Evolutionary conservation across 2,113 vertebrate species (phyloP).

Genomic region (Takifugu bimaculatus): DNA sequence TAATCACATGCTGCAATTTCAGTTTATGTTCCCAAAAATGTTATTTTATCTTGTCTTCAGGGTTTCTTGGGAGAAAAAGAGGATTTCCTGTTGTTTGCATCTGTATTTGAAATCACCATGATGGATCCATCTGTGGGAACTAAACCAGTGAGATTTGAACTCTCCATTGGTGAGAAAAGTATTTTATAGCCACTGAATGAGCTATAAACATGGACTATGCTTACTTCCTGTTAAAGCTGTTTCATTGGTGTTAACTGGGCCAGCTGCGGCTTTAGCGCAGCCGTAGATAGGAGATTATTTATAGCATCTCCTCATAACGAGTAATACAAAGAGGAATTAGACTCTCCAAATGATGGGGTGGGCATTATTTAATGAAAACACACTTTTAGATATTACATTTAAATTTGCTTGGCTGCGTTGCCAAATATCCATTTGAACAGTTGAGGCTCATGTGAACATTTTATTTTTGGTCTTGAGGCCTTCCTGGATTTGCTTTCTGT

Average conservation of each 20-base stretch:
- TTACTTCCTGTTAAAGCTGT: not conserved
- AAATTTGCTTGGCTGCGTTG: not conserved
- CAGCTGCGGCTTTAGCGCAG: not conserved
- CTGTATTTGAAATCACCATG: constrained; percentile 91
- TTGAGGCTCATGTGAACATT: too few relatives aligned
- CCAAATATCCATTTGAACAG: not conserved
- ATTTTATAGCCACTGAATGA: not conserved
- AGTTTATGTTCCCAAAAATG: too few relatives aligned
- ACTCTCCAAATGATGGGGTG: too few relatives aligned
- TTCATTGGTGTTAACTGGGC: not conserved
- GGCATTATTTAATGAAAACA: too few relatives aligned
- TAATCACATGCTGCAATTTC: too few relatives aligned
- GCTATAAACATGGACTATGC: too few relatives aligned
- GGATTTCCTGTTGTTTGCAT: constrained; percentile 87
- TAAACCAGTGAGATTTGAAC: constrained; percentile 82
- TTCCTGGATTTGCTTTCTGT: constrained; percentile 7
- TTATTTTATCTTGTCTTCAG: constrained; percentile 53
- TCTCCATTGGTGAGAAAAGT: constrained; percentile 82
- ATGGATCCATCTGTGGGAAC: constrained; percentile 80
- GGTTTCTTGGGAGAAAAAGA: constrained; percentile 79
- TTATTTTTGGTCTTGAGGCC: not conserved
- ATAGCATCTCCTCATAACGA: too few relatives aligned
- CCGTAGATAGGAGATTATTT: not conserved
- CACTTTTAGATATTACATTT: not conserved
- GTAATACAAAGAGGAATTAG: too few relatives aligned